A percentile compares a stretch with the other conserved stretches of the same genome.
Evolutionary conservation across 2,797 vertebrate species (phyloP).

Genomic region (Nannoperca obscura): DNA sequence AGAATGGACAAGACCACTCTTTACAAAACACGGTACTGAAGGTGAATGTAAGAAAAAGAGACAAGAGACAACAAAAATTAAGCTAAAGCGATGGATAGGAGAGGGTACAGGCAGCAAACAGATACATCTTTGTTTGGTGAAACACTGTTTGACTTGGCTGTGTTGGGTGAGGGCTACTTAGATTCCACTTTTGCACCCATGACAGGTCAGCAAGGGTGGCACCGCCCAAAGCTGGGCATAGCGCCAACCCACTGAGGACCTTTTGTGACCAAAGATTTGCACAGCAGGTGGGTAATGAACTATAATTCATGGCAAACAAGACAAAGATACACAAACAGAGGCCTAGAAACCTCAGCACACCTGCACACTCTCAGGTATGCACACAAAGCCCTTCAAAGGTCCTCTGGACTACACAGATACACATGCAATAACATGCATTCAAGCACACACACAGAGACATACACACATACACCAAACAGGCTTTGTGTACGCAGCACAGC

Average conservation of each 20-base stretch:
- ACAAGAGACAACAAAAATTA: neutral
- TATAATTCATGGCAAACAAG: constrained; percentile 57
- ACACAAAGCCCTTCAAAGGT: constrained; percentile 67
- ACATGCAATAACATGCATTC: constrained; percentile 29
- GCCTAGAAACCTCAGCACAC: constrained; percentile 54
- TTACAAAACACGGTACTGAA: constrained; percentile 47
- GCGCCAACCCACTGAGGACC: constrained; percentile 48
- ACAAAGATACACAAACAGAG: constrained; percentile 52
- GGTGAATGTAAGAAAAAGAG: constrained; percentile 44
- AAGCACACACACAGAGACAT: constrained; percentile 40
- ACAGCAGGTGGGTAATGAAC: constrained; percentile 69
- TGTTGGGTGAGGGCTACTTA: constrained; percentile 18
- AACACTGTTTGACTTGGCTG: constrained; percentile 58
- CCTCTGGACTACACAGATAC: constrained; percentile 47
- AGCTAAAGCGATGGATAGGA: constrained; percentile 18
- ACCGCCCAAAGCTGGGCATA: constrained; percentile 45
- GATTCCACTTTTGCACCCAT: constrained; percentile 61
- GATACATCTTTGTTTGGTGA: constrained; percentile 59
- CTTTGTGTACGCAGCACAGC: constrained; percentile 47
- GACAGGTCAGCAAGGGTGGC: constrained; percentile 49
- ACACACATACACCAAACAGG: constrained; percentile 11
- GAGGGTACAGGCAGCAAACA: constrained; percentile 39
- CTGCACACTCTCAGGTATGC: constrained; percentile 61
- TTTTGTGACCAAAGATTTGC: constrained; percentile 71
- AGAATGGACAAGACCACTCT: constrained; percentile 53